A percentile compares a stretch with the other conserved stretches of the same genome.
Conservation (phyloP, 2,797 vertebrate species). For the Ficedula albicollis region DNA sequence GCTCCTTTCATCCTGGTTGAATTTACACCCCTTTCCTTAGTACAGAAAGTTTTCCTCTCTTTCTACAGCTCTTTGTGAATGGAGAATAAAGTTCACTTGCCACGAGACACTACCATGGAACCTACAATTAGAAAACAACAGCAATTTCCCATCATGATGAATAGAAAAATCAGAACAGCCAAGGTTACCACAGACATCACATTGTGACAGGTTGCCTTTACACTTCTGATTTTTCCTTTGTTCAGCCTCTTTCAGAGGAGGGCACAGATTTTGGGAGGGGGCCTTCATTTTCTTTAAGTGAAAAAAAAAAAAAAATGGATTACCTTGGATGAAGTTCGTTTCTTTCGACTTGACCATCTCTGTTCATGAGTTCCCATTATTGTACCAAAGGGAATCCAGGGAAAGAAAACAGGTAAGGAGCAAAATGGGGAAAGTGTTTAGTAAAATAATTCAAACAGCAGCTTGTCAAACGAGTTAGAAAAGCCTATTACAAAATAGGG, state of each 20-base stretch:
- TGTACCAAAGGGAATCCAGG: not conserved
- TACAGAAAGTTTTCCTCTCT: not conserved
- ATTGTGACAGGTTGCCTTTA: not conserved
- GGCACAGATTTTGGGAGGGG: not conserved
- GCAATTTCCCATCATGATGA: not conserved
- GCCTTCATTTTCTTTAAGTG: not conserved
- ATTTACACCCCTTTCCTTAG: not conserved
- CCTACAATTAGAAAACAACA: not conserved
- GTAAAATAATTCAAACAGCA: slow-evolving; percentile 8
- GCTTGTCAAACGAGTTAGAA: not conserved
- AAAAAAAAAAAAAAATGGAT: not conserved
- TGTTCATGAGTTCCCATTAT: slow-evolving; percentile 52
- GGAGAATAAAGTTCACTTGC: not conserved
- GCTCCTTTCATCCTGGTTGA: not conserved
- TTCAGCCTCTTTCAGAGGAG: not conserved
- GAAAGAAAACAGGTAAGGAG: not conserved
- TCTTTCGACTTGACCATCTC: slow-evolving; percentile 86
- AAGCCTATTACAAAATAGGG: not conserved
- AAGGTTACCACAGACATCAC: not conserved
- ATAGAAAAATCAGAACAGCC: not conserved
- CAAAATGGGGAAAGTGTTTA: slow-evolving; percentile 10
- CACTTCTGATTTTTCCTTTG: not conserved
- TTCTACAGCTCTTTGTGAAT: not conserved
- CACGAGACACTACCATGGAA: accelerated
- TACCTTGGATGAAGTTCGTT: slow-evolving; percentile 79